Evolutionary conservation across 2,888 invertebrate genomes (phyloP).

Genomic region (Scaeva pyrastri): DNA sequence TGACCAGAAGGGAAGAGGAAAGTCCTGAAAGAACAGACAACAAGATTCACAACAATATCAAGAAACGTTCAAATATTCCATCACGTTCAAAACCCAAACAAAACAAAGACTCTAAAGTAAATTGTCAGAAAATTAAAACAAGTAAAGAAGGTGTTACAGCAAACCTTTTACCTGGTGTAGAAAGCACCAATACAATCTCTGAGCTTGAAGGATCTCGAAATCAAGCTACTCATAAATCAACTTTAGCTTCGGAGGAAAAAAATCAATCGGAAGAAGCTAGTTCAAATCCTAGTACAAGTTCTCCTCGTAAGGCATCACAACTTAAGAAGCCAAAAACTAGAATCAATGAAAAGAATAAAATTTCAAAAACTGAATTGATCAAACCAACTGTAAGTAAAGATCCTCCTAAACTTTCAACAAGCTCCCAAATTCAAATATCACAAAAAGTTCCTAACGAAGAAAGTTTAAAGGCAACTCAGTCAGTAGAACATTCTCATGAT

Average conservation of each 20-base stretch:
- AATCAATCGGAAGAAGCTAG: neutral
- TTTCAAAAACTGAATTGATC: neutral
- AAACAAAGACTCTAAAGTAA: neutral
- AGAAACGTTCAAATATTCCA: conserved; percentile 47
- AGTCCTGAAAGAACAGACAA: neutral
- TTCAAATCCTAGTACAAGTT: conserved; percentile 16
- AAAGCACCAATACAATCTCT: rapidly evolving
- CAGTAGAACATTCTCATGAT: neutral
- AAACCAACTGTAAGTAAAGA: neutral
- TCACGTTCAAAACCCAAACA: conserved; percentile 17
- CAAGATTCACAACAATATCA: neutral
- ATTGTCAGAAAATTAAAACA: neutral
- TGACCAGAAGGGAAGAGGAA: neutral
- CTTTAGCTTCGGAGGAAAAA: too few relatives aligned
- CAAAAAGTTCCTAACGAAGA: neutral
- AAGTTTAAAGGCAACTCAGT: neutral
- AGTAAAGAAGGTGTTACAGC: neutral
- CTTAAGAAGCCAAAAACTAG: conserved; percentile 6
- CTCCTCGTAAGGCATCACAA: neutral
- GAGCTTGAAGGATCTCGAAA: neutral
- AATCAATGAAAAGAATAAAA: neutral
- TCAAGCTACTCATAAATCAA: too few relatives aligned
- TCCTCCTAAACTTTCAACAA: neutral
- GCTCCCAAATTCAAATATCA: too few relatives aligned
- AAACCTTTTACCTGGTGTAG: neutral